Evolutionary conservation across 2,113 vertebrate genomes (phyloP), one percentile per base, ranked within the genome.

Genomic region (Odocoileus hemionus): DNA sequence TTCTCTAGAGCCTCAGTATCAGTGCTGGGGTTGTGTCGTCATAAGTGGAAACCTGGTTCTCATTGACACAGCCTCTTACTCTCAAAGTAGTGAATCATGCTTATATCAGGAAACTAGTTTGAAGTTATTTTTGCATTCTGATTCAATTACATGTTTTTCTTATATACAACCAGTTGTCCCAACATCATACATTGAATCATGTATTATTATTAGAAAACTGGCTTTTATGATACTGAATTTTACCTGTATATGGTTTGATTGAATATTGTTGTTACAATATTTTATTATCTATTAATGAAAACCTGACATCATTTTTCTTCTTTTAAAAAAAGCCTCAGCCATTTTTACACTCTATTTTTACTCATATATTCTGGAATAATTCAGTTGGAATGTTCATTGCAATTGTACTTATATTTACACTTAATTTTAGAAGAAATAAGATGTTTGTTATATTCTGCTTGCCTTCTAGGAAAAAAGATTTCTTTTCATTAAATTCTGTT

Each of bases 401-500:
- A 78, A 50, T 76, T 86, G 11, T 64, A 74, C 61, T 96, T 94
- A 39, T 79, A 74, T 47, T 52, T 76, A 86, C 45, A 55, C 16
- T 90, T 94, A 88, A 90, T 78, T 88, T 57, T 83, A 91, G 7
- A 95, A 17, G 21, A 89, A 89, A 96, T 85, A 91, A 97, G 94
- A 82, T 74, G 47, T 92, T 92, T 89, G 76, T 79, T 86, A 86
- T 47, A 94, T 92, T 96, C 45, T 92, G 7, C 85, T 93, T 97
- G 28, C 43, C 7, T 97, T 89, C 67, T 76, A 78, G 17, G 36
- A 89, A 97, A 64, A 95, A 86, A 80, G n/a, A 78, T 89, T 97
- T 85, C 12, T 19, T 88, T 55, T 87, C 61, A 67, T 15, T 91
- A 95, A 95, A 97, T 93, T 89, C 3, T 74, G 74, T 96, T 52